phyloP scores from a whole-genome alignment of 2,797 vertebrate species.

The Galago senegalensis region DNA sequence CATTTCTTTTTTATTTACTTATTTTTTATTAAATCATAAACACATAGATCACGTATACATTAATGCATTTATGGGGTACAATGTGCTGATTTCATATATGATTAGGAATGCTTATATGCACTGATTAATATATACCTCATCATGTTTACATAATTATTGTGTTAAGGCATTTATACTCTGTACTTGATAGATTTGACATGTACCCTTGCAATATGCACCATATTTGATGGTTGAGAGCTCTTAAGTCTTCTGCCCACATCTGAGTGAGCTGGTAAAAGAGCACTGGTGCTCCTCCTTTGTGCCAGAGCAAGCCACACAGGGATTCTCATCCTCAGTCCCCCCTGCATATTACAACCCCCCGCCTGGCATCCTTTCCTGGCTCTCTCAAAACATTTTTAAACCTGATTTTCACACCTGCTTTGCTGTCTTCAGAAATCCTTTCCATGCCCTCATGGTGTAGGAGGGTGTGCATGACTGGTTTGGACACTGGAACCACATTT shows the following conservation, averaged over 20 bases:
- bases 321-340: neutral
- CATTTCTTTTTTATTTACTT: neutral
- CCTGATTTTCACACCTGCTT: neutral
- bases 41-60: no score
- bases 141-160: no score
- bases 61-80: no score
- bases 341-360: neutral
- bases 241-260: neutral
- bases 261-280: neutral
- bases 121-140: no score
- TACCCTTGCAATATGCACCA: neutral
- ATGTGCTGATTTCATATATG: no score
- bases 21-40: no score
- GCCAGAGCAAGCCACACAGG: neutral
- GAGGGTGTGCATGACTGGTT: no score
- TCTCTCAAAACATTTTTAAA: neutral
- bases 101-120: no score
- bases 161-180: no score
- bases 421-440: no score
- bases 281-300: neutral
- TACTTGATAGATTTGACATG: no score
- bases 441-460: neutral
- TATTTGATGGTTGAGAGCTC: neutral
- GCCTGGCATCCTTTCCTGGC: neutral
- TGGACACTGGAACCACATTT: neutral